Conservation (phyloP, 2,113 vertebrate genomes). For the Megatriorchis doriae region DNA sequence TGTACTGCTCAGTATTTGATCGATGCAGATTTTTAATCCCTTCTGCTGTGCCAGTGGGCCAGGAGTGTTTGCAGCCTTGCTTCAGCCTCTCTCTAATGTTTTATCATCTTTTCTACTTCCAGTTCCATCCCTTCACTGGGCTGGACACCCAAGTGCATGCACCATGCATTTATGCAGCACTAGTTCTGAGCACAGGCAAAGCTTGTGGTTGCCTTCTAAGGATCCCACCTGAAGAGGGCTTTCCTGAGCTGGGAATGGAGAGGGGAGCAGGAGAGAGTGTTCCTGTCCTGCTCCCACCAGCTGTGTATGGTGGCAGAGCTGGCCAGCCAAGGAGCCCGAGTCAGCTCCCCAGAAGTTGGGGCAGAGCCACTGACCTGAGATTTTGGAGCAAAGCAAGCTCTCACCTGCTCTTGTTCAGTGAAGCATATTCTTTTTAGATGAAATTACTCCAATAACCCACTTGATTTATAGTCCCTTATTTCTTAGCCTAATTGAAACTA, state of each 20-base stretch:
- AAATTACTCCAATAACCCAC: not conserved
- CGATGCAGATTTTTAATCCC: not conserved
- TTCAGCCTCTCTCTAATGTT: not conserved
- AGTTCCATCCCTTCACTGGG: not conserved
- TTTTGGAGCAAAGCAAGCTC: not conserved
- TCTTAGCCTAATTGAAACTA: not conserved
- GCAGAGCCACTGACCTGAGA: not conserved
- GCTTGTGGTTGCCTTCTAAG: not conserved
- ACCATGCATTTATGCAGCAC: fast-evolving
- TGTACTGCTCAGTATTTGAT: not conserved
- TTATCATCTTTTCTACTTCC: not conserved
- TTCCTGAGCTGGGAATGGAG: not conserved
- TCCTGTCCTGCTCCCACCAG: not conserved
- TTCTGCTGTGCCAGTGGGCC: not conserved
- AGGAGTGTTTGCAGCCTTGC: not conserved
- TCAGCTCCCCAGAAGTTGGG: not conserved
- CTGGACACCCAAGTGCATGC: not conserved
- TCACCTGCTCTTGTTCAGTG: not conserved
- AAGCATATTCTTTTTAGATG: not conserved
- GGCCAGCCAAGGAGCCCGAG: not conserved
- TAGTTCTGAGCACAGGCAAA: not conserved
- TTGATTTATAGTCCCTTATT: not conserved
- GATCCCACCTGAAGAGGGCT: not conserved
- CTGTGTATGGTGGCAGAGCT: not conserved
- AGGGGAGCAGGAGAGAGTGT: no score